Conservation (phyloP, 1,140 invertebrate species). For the Geopemphigus sp. region DNA sequence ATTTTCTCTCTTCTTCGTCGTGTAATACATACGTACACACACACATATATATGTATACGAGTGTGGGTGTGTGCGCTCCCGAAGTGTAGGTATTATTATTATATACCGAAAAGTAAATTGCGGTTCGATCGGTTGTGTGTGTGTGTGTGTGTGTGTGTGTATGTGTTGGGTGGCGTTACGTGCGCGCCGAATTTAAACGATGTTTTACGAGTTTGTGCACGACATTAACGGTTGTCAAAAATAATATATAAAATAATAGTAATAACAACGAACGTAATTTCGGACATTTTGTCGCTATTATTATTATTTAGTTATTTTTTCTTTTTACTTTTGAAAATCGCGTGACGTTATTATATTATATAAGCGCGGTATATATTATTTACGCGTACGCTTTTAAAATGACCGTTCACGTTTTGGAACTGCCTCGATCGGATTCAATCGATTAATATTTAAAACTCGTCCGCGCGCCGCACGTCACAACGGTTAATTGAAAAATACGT, state of each 20-base stretch:
- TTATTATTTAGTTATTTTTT: slow-evolving; percentile 19
- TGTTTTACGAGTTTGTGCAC: slow-evolving; percentile 23
- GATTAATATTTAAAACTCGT: slow-evolving; percentile 12
- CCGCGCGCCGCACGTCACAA: background rate
- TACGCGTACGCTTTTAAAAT: background rate
- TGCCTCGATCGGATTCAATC: slow-evolving; percentile 4
- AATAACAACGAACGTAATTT: slow-evolving; percentile 27
- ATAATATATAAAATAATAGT: background rate
- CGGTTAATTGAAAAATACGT: background rate
- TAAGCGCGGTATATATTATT: background rate
- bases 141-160: no score
- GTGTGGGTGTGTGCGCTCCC: background rate
- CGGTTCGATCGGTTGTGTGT: background rate
- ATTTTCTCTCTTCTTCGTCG: background rate
- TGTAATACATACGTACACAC: background rate
- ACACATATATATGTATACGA: background rate
- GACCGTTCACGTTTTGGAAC: background rate
- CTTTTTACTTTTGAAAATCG: slow-evolving; percentile 21
- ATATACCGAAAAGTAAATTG: slow-evolving; percentile 4
- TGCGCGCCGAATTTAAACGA: background rate
- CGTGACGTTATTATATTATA: slow-evolving; percentile 6
- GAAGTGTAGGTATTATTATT: background rate
- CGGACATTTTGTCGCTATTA: slow-evolving; percentile 16
- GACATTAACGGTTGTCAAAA: slow-evolving; percentile 28
- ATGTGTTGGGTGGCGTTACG: background rate